A percentile compares a stretch with the other conserved stretches of the same genome.
These are phyloP conservation scores for Macquaria ambigua DNA, from an alignment of 2,113 vertebrate genomes.

Conservation along the genomic window DNA sequence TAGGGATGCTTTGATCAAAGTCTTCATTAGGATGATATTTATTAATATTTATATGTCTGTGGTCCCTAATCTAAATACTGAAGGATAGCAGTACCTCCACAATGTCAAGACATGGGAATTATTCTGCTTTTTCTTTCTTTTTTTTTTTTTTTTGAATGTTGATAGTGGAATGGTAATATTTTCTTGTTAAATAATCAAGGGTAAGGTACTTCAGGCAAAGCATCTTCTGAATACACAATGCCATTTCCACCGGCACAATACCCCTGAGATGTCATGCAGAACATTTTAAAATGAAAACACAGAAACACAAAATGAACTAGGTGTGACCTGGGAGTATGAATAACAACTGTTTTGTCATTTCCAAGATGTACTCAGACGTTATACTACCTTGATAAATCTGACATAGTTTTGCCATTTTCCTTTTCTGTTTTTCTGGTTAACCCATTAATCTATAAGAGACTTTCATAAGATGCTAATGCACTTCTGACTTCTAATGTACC, in stretches of 20 bases:
- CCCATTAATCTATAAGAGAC: neutral
- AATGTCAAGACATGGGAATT: neutral
- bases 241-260: neutral
- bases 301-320: slow-evolving; percentile 4
- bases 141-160: neutral
- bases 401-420: neutral
- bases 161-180: slow-evolving; percentile 13
- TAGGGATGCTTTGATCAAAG: neutral
- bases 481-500: neutral
- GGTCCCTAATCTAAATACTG: neutral
- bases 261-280: slow-evolving; percentile 17
- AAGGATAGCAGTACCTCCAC: neutral
- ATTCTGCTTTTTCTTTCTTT: neutral
- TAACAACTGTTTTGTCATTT: neutral
- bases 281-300: slow-evolving; percentile 5
- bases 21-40: neutral
- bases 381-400: neutral
- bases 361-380: too few relatives aligned
- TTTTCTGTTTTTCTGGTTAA: neutral
- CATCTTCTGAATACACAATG: slow-evolving; percentile 30
- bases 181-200: slow-evolving; percentile 44
- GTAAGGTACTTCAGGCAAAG: slow-evolving; percentile 31
- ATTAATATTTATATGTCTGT: neutral
- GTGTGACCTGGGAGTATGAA: neutral
- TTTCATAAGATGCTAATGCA: neutral